Evolutionary conservation across 1,140 invertebrate genomes (phyloP).

Genomic region (Drosophila hydei): DNA sequence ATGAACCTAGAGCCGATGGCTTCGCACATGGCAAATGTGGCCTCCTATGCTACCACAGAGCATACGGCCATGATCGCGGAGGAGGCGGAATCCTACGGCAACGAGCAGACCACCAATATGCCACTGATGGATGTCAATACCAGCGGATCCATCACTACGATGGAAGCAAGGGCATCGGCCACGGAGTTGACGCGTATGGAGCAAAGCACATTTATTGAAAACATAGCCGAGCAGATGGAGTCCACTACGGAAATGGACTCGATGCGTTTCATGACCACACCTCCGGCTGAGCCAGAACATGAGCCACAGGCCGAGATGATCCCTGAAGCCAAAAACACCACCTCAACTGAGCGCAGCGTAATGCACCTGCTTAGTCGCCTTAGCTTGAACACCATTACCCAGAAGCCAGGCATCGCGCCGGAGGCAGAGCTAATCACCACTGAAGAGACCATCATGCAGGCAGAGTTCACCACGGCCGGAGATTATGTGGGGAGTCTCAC

Average conservation of each 20-base stretch:
- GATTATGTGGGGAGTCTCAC: neutral
- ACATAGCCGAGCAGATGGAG: neutral
- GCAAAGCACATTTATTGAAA: slow-evolving; percentile 6
- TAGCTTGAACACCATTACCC: slow-evolving; percentile 10
- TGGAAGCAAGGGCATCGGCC: neutral
- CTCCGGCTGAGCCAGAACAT: neutral
- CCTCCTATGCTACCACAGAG: neutral
- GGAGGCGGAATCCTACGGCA: neutral
- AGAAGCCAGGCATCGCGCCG: neutral
- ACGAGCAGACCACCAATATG: neutral
- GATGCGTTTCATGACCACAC: neutral
- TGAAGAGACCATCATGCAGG: neutral
- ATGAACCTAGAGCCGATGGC: too few relatives aligned
- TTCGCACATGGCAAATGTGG: neutral
- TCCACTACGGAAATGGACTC: slow-evolving; percentile 2
- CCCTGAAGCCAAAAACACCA: neutral
- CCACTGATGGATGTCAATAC: neutral
- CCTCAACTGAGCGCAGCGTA: neutral
- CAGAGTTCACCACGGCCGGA: neutral
- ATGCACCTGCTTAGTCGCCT: neutral
- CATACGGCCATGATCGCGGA: neutral
- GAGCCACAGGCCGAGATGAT: neutral
- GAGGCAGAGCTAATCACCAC: neutral
- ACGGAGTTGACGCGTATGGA: neutral
- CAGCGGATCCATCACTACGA: neutral